Conservation (phyloP, 1,140 invertebrate species). For the Ruditapes philippinarum region DNA sequence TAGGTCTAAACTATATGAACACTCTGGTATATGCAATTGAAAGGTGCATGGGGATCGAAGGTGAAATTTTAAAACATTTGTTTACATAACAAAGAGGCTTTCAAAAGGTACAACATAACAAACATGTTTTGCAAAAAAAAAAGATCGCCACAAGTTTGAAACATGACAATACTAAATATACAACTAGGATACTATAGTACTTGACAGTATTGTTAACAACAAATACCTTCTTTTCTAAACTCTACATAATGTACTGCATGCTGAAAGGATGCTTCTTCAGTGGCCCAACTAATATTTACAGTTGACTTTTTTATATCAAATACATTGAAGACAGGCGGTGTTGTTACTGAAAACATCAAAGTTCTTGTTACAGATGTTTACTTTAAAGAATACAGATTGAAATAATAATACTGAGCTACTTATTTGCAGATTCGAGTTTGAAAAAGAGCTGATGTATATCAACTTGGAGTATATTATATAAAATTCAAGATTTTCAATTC, state of each 20-base stretch:
- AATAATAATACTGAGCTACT: neutral
- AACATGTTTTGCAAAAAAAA: too few relatives aligned
- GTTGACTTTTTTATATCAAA: slow-evolving; percentile 89
- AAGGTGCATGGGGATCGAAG: too few relatives aligned
- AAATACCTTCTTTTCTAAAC: slow-evolving; percentile 88
- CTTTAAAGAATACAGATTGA: too few relatives aligned
- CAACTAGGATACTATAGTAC: neutral
- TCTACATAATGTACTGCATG: slow-evolving; percentile 97
- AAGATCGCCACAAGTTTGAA: too few relatives aligned
- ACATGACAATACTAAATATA: too few relatives aligned
- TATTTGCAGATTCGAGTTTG: neutral
- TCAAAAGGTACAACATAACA: too few relatives aligned
- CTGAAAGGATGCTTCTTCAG: slow-evolving; percentile 88
- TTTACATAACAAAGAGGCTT: too few relatives aligned
- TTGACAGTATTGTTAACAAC: neutral
- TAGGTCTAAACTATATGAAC: neutral
- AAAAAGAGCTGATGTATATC: too few relatives aligned
- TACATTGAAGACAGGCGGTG: slow-evolving; percentile 92
- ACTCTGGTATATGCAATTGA: neutral
- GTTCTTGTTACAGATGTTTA: too few relatives aligned
- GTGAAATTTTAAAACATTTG: too few relatives aligned
- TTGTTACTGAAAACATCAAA: slow-evolving; percentile 89
- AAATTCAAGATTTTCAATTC: too few relatives aligned
- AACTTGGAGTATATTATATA: too few relatives aligned
- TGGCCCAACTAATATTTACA: slow-evolving; percentile 94